A percentile compares a stretch with the other conserved stretches of the same genome.
phyloP scores from a whole-genome alignment of 2,888 invertebrate genomes.

The Zaprionus bogoriensis region DNA sequence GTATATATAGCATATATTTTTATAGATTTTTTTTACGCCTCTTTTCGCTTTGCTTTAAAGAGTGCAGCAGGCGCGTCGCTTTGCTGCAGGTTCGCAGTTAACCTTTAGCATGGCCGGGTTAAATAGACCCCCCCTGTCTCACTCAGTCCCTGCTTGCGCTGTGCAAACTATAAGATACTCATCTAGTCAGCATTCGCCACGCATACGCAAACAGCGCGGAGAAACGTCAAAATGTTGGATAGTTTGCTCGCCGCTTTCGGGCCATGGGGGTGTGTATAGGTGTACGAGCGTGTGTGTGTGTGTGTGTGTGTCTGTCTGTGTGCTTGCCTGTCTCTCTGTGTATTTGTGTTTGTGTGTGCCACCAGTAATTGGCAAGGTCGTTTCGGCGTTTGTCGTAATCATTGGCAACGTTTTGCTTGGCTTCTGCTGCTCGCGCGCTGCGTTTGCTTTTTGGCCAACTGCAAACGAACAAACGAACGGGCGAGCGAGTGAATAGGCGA shows the following conservation, averaged over 20 bases:
- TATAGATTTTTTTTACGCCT: constrained; percentile 1
- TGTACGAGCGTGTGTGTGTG: constrained; percentile 5
- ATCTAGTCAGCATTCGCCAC: constrained; percentile 48
- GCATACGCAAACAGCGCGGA: constrained; percentile 58
- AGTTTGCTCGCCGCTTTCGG: not conserved
- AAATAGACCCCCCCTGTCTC: not conserved
- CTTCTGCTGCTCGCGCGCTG: constrained; percentile 42
- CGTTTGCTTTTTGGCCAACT: constrained; percentile 63
- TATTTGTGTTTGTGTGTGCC: constrained; percentile 12
- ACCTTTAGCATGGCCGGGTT: constrained; percentile 55
- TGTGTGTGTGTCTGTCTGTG: not conserved
- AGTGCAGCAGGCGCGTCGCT: constrained; percentile 17
- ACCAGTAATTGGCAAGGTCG: constrained; percentile 81
- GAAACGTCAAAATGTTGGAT: constrained; percentile 21
- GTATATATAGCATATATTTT: not conserved
- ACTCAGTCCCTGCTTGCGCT: not conserved
- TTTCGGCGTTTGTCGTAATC: constrained; percentile 80
- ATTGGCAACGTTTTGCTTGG: constrained; percentile 62
- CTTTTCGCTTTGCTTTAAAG: constrained; percentile 18
- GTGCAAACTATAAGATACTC: constrained; percentile 22
- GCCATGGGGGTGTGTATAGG: constrained; percentile 22
- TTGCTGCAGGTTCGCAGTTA: constrained; percentile 45
- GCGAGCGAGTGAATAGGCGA: constrained; percentile 18
- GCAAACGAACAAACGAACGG: constrained; percentile 35
- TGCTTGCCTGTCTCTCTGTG: constrained; percentile 1